Percentiles rank a stretch among this genome's conserved stretches.
Conservation (phyloP, 2,888 invertebrate species). For the Glaucopsyche alexis region DNA sequence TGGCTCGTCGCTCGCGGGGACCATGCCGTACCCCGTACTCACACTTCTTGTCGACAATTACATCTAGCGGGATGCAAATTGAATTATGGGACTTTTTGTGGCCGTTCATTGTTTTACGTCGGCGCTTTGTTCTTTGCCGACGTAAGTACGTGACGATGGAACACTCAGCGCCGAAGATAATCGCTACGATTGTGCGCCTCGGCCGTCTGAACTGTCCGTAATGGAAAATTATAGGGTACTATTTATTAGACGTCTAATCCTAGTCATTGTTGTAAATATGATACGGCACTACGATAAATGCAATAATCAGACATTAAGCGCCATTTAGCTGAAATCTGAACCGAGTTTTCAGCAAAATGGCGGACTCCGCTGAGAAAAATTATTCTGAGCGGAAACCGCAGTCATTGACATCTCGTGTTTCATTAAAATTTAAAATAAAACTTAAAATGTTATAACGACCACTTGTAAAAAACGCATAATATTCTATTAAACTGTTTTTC, state of each 20-base stretch:
- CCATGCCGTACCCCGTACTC: constrained; percentile 48
- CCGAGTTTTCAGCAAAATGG: too few relatives aligned
- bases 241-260: constrained; percentile 75
- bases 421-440: too few relatives aligned
- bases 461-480: background rate
- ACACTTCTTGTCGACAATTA: constrained; percentile 64
- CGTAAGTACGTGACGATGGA: constrained; percentile 71
- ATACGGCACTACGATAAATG: background rate
- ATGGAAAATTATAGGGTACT: constrained; percentile 73
- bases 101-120: constrained; percentile 70
- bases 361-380: background rate
- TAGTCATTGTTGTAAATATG: constrained; percentile 64
- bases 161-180: constrained; percentile 66
- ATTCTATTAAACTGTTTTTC: constrained; percentile 12
- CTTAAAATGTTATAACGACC: background rate
- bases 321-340: background rate
- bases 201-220: constrained; percentile 68
- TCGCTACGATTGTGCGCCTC: constrained; percentile 66
- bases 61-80: constrained; percentile 79
- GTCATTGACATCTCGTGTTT: background rate
- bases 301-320: background rate
- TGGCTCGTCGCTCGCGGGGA: constrained; percentile 60
- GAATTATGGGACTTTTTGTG: constrained; percentile 79
- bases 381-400: background rate
- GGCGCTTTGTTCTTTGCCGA: constrained; percentile 65